Evolutionary conservation across 2,888 invertebrate genomes (phyloP).

Genomic region (Zaprionus lineosus): DNA sequence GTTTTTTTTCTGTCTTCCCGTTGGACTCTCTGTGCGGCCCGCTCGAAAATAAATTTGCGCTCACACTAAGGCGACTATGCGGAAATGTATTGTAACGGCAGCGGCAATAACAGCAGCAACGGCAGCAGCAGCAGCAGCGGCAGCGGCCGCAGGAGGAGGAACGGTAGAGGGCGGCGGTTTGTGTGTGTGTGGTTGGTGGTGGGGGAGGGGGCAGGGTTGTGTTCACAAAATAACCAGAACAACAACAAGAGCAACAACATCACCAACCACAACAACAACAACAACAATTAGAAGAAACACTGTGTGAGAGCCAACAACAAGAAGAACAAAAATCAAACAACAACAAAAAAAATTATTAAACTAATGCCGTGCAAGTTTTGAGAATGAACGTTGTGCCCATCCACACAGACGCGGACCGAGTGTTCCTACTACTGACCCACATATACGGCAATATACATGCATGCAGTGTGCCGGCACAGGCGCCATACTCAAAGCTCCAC

Average conservation of each 20-base stretch:
- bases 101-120: no score
- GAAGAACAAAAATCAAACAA: neutral
- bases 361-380: conserved; percentile 46
- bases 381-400: conserved; percentile 51
- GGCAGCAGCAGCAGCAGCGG: no score
- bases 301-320: neutral
- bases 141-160: neutral
- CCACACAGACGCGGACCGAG: conserved; percentile 60
- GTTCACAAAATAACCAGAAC: no score
- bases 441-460: conserved; percentile 40
- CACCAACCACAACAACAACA: no score
- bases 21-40: conserved; percentile 46
- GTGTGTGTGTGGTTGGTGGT: no score
- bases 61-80: conserved; percentile 45
- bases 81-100: conserved; percentile 36
- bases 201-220: no score
- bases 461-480: conserved; percentile 60
- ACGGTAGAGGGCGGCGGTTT: conserved; percentile 4
- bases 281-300: neutral
- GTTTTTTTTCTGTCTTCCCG: conserved; percentile 42
- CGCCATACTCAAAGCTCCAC: conserved; percentile 54
- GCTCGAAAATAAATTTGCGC: conserved; percentile 32
- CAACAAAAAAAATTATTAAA: conserved; percentile 39
- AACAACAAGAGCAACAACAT: no score
- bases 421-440: conserved; percentile 81